Conservation (phyloP, 2,888 invertebrate genomes). For the Malthinus flaveolus region DNA sequence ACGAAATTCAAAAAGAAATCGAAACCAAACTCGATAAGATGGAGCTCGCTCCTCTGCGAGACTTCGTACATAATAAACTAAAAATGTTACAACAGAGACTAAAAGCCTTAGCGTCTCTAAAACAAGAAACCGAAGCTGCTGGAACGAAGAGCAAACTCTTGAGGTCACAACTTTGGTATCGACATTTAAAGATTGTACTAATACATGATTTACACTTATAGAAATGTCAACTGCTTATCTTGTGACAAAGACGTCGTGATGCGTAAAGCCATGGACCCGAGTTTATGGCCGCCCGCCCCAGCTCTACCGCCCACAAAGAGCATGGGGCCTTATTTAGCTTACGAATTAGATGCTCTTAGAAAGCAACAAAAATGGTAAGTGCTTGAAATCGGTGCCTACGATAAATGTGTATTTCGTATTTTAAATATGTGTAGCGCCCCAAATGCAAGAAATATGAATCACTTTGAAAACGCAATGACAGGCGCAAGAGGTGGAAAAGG, state of each 20-base stretch:
- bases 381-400: slow-evolving; percentile 8
- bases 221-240: slow-evolving; percentile 75
- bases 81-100: slow-evolving; percentile 65
- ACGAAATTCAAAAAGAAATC: slow-evolving; percentile 69
- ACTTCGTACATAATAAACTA: slow-evolving; percentile 66
- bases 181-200: too few species aligned
- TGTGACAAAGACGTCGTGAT: slow-evolving; percentile 77
- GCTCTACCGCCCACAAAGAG: slow-evolving; percentile 62
- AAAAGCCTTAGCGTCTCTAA: slow-evolving; percentile 61
- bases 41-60: slow-evolving; percentile 66
- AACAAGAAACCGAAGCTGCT: slow-evolving; percentile 70
- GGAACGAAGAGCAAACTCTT: slow-evolving; percentile 69
- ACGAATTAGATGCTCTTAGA: slow-evolving; percentile 65
- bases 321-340: slow-evolving; percentile 72
- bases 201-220: too few species aligned
- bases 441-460: slow-evolving; percentile 53
- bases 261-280: slow-evolving; percentile 60
- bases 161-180: slow-evolving; percentile 53
- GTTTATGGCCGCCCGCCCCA: slow-evolving; percentile 56
- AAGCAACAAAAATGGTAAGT: slow-evolving; percentile 58
- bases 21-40: slow-evolving; percentile 68
- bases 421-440: slow-evolving; percentile 31
- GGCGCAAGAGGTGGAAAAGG: slow-evolving; percentile 40
- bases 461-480: slow-evolving; percentile 52
- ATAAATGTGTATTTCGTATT: neutral